phyloP scores from a whole-genome alignment of 2,888 invertebrate species.

The Ellobium chinense region DNA sequence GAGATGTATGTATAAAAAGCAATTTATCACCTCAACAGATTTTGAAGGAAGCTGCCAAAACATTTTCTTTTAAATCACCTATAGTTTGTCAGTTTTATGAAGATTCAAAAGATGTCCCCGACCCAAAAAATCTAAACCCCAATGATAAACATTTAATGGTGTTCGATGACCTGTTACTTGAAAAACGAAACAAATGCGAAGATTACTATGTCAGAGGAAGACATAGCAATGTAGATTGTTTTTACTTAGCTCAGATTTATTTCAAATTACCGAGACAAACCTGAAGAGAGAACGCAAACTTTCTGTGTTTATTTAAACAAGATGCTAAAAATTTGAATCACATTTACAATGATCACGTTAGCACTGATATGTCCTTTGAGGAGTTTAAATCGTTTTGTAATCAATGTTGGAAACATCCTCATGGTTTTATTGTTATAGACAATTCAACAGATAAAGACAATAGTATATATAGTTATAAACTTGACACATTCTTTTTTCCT shows the following conservation, averaged over 20 bases:
- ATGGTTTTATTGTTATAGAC: conserved; percentile 5
- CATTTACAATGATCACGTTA: conserved; percentile 3
- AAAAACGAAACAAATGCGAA: conserved; percentile 25
- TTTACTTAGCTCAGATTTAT: neutral
- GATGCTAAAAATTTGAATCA: neutral
- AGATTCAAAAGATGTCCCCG: neutral
- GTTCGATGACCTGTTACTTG: conserved; percentile 10
- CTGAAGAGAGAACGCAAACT: neutral
- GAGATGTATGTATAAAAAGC: neutral
- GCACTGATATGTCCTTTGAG: neutral
- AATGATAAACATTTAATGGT: neutral
- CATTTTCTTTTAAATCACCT: neutral
- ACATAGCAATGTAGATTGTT: neutral
- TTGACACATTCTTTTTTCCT: neutral
- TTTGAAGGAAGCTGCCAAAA: neutral
- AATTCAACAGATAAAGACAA: neutral
- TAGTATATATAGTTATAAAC: neutral
- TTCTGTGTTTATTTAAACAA: neutral
- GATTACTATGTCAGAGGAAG: conserved; percentile 7
- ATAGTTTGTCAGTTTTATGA: conserved; percentile 9
- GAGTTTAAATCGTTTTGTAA: conserved; percentile 2
- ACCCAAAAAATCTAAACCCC: conserved; percentile 13
- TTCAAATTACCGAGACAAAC: neutral
- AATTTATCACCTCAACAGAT: no score
- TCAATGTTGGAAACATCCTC: neutral